Conservation (phyloP, 2,113 vertebrate genomes). For the Notarius quadriscutis region DNA sequence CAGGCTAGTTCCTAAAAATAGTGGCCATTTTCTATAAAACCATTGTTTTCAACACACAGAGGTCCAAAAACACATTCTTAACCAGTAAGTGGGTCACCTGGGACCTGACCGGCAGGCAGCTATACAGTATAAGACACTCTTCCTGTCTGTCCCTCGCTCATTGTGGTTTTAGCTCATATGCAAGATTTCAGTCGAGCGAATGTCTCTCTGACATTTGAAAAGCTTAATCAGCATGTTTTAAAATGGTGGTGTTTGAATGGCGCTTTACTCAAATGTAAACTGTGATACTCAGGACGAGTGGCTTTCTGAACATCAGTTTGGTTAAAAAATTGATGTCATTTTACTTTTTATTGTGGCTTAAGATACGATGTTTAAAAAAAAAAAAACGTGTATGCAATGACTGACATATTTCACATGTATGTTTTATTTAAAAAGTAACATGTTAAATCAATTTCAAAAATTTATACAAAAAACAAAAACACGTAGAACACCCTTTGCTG, state of each 20-base stretch:
- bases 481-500: neutral
- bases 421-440: neutral
- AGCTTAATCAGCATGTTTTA: too few species aligned
- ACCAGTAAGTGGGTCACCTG: conserved; percentile 1
- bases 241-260: neutral
- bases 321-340: neutral
- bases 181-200: neutral
- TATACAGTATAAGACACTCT: neutral
- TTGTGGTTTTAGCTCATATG: neutral
- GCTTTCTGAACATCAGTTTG: neutral
- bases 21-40: neutral
- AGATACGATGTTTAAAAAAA: too few species aligned
- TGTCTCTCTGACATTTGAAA: neutral
- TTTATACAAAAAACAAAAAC: neutral
- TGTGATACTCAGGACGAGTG: neutral
- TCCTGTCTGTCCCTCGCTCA: neutral
- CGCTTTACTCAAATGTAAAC: neutral
- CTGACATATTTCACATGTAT: neutral
- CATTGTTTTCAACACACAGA: neutral
- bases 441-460: neutral
- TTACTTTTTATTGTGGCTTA: neutral
- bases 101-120: neutral
- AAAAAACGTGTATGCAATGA: neutral
- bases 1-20: neutral
- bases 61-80: neutral